These are phyloP conservation scores for Araneus ventricosus DNA, from an alignment of 1,140 invertebrate genomes.

Conservation along the genomic window DNA sequence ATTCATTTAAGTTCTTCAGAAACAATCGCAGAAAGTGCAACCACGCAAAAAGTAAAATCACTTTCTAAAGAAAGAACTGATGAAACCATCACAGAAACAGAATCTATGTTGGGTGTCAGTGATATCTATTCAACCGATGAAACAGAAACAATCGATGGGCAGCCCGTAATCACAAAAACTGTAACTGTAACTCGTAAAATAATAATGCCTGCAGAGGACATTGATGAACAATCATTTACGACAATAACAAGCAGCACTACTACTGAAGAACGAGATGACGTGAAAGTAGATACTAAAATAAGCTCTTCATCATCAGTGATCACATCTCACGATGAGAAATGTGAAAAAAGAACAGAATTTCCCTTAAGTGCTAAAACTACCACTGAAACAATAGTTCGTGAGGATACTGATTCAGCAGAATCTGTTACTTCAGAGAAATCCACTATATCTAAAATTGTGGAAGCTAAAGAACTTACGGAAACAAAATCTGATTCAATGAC, in stretches of 20 bases:
- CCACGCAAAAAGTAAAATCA: neutral
- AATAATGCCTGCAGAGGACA: neutral
- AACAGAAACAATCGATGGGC: neutral
- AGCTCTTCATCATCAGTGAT: neutral
- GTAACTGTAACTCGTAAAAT: conserved; percentile 10
- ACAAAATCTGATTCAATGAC: conserved; percentile 17
- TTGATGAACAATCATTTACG: neutral
- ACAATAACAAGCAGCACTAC: neutral
- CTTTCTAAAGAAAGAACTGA: neutral
- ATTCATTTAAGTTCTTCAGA: neutral
- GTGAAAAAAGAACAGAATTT: neutral
- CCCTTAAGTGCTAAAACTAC: neutral
- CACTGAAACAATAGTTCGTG: neutral
- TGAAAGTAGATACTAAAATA: neutral
- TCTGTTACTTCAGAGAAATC: neutral
- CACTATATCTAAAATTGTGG: neutral
- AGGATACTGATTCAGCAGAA: neutral
- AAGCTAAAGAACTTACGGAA: neutral
- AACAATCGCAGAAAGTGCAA: neutral
- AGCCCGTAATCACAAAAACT: neutral
- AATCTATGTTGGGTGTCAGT: neutral
- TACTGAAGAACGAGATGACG: neutral
- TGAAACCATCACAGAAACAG: neutral
- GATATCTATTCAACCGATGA: neutral
- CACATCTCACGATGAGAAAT: neutral